Evolutionary conservation across 2,888 invertebrate species (phyloP), one percentile per base, ranked within the genome.

Genomic region (Pollenia amentaria): DNA sequence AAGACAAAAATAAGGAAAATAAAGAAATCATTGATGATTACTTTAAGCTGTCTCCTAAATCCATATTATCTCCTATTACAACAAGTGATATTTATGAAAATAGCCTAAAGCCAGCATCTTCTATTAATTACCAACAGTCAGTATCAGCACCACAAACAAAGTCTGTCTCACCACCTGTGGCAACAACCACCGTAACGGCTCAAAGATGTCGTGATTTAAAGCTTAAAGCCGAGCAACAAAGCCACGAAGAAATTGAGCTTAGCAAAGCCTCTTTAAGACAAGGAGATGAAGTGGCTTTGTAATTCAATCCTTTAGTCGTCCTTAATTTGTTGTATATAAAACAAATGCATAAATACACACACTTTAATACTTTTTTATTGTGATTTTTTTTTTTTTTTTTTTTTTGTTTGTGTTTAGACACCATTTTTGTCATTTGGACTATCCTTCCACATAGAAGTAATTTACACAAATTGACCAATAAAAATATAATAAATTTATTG

Each of bases 201-300:
- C 91, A 91, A 85, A 90, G 91, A 42, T 88, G 90, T 53, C 89
- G 88, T 51, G 90, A 91, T 62, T 87, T 91, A 14, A 90, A 91
- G 88, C 81, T 90, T 79, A 89, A 81, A 29, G 91, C 90, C 40
- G 91, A 91, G 75, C 89, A 89, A 73, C 89, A 91, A 79, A 89
- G 83, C 78, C 88, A 90, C 81, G 90, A 89, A 84, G 89, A 90
- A 87, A 89, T 91, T 81, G 88, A 88, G 77, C 90, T 90, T 69
- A 88, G 77, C 62, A 88, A 87, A 64, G 80, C 76, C 40, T 64
- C 79, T 51, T 80, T 75, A 75, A 89, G 89, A 42, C 91, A 91
- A 64, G 91, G 91, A 14, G 92, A 92, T 73, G 92, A 92, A 89
- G 91, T 91, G 88, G 91, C 92, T 65, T 91, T 91, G 65, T 91